phyloP scores from a whole-genome alignment of 2,888 invertebrate species.

The Bursaphelenchus okinawaensis region DNA sequence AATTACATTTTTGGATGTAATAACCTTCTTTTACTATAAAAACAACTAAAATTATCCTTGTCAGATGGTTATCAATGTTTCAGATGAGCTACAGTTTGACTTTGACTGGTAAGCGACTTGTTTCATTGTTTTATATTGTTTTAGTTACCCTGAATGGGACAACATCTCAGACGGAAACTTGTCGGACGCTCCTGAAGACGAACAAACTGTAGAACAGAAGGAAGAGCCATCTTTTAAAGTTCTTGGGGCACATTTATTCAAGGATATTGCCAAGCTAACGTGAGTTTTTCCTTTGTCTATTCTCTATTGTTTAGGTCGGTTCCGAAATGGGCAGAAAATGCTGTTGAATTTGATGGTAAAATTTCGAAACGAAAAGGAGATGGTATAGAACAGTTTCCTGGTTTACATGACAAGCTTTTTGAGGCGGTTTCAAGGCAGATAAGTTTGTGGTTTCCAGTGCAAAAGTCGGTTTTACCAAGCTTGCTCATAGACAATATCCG shows the following conservation, averaged over 20 bases:
- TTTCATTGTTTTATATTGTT: not conserved
- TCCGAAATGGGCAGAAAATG: constrained; percentile 11
- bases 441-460: constrained; percentile 49
- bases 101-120: not conserved
- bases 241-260: constrained; percentile 4
- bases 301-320: not conserved
- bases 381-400: not conserved
- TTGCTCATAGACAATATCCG: constrained; percentile 29
- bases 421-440: not conserved
- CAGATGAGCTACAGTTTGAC: not conserved
- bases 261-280: constrained; percentile 3
- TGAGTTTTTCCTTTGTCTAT: not conserved
- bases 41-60: too few relatives aligned
- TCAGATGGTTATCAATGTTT: too few relatives aligned
- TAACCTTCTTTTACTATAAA: too few relatives aligned
- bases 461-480: constrained; percentile 45
- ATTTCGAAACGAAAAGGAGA: not conserved
- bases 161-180: not conserved
- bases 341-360: not conserved
- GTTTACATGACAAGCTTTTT: not conserved
- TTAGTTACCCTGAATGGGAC: not conserved
- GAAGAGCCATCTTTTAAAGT: not conserved
- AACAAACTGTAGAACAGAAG: not conserved
- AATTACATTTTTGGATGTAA: too few relatives aligned
- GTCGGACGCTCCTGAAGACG: not conserved